Percentiles rank a stretch among this genome's conserved stretches.
Evolutionary conservation across 2,113 vertebrate species (phyloP).

Genomic region (Hippocampus barbouri): DNA sequence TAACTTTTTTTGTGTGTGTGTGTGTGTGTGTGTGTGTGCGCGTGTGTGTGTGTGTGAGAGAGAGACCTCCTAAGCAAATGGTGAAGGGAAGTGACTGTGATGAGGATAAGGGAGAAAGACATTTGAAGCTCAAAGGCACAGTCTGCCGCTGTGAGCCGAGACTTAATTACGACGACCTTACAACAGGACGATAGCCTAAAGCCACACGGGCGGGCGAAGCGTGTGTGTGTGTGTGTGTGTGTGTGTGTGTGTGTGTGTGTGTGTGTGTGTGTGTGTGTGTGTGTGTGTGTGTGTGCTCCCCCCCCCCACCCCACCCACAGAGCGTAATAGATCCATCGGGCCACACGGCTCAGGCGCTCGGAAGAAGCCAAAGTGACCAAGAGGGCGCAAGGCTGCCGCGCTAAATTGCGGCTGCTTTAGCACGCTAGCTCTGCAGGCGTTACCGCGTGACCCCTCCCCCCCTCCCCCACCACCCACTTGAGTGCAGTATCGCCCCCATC

Average conservation of each 20-base stretch:
- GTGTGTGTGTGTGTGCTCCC: too few relatives aligned
- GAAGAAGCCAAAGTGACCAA: conserved; percentile 21
- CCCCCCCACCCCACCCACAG: neutral
- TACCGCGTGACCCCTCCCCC: neutral
- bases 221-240: neutral
- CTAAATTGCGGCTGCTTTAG: neutral
- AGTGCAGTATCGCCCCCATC: too few relatives aligned
- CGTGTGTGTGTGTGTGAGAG: conserved; percentile 28
- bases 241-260: too few relatives aligned
- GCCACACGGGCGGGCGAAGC: conserved; percentile 46
- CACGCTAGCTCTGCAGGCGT: conserved; percentile 6
- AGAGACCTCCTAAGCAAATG: conserved; percentile 56
- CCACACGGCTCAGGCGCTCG: conserved; percentile 48
- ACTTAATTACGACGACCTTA: conserved; percentile 74
- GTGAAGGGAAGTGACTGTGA: conserved; percentile 45
- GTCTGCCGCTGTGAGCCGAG: conserved; percentile 52
- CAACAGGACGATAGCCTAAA: conserved; percentile 59
- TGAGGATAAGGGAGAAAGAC: conserved; percentile 56
- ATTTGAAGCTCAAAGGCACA: conserved; percentile 69
- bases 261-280: neutral
- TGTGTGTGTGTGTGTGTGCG: conserved; percentile 5
- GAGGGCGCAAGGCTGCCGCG: neutral
- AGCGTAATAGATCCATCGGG: conserved; percentile 51
- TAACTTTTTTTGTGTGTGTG: conserved; percentile 24
- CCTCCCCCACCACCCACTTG: rapidly evolving